Conservation (phyloP, 2,797 vertebrate species). For the Babyrousa celebensis region DNA sequence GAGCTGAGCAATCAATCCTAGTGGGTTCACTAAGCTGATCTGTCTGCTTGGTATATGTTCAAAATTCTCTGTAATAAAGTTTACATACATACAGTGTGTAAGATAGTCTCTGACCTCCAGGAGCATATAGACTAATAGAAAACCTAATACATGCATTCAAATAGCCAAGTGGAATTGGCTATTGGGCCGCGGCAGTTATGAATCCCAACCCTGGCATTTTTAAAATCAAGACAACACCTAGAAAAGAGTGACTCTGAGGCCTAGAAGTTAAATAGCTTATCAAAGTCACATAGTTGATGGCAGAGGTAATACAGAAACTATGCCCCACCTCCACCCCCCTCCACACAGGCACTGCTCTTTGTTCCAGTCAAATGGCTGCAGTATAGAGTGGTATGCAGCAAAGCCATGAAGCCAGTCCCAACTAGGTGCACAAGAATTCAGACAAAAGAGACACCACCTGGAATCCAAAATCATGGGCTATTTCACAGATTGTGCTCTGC, state of each 20-base stretch:
- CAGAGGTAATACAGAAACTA: neutral
- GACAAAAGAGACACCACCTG: neutral
- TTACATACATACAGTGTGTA: neutral
- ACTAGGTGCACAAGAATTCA: slow-evolving; percentile 6
- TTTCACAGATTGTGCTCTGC: neutral
- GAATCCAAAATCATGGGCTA: neutral
- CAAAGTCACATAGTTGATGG: neutral
- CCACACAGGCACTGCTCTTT: neutral
- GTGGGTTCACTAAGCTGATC: neutral
- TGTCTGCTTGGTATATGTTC: neutral
- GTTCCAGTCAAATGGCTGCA: neutral
- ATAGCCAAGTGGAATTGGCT: neutral
- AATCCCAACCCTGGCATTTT: slow-evolving; percentile 21
- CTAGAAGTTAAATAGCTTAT: neutral
- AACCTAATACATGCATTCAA: neutral
- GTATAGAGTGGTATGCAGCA: neutral
- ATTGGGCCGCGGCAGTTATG: neutral
- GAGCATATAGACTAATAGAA: slow-evolving; percentile 12
- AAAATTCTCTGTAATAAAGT: slow-evolving; percentile 36
- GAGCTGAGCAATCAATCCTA: neutral
- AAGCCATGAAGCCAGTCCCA: neutral
- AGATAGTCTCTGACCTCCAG: neutral
- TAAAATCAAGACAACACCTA: slow-evolving; percentile 50
- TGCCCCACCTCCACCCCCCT: neutral
- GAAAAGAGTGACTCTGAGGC: slow-evolving; percentile 20